Evolutionary conservation across 1,140 invertebrate genomes (phyloP), one percentile per base, ranked within the genome.

Genomic region (Aphaenogaster rudis): DNA sequence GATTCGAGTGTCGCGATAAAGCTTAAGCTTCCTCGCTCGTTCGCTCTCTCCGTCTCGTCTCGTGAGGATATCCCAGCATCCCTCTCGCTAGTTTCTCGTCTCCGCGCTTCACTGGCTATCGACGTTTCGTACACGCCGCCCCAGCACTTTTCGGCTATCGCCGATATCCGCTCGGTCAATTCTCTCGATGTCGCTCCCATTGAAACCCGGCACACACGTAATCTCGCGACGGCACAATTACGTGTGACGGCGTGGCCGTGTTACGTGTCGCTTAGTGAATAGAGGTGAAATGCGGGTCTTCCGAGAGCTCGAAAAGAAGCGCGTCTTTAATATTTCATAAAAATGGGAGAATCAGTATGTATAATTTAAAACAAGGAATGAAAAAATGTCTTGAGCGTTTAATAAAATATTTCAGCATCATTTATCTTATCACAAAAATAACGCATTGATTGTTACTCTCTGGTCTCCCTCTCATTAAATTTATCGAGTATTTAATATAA

Each of bases 1-100:
- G 90, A 93, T 92, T 93, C 85, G 78, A 88, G 81, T 82, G 85
- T 84, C 54, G 39, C 90, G 92, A 93, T 93, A 93, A 90, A 88
- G 66, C 42, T 36, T 15, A 78, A 69, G 66, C 52, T 57, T 63
- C n/a, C 48, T 52, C 59, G 0, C 3, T 28, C 54, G 2, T 45
- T 28, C 17, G 33, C n/a, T 50, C 33, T 33, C 15, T 9, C 3
- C 36, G 15, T 17, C 28, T n/a, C n/a, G 11, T 50, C 33, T 66
- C 64, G 13, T 13, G 36, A 45, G 67, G 17, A 59, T 69, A 59
- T 61, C 80, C 64, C 45, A 9, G 54, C 42, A 74, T 82, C n/a
- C 13, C 39, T 66, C 39, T 64, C 21, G 45, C 1, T 8, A 4
- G 39, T 78, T 69, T 57, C 45, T 74, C 61, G 39, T 59, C 77